Evolutionary conservation across 2,888 invertebrate species (phyloP).

Genomic region (Lasioglossum lativentre): DNA sequence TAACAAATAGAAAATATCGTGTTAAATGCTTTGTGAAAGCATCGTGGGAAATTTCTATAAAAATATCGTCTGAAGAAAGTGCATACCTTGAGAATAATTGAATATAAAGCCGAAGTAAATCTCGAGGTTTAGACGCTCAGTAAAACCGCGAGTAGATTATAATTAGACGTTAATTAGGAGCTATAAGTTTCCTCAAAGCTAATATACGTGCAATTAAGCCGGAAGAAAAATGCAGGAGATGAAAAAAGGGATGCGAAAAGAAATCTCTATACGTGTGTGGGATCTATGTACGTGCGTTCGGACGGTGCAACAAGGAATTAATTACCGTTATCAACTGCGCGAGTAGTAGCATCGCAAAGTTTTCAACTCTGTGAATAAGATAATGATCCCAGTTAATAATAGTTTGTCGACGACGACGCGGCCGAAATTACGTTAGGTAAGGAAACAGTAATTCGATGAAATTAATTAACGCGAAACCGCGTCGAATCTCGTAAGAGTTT

Average conservation of each 20-base stretch:
- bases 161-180: conserved; percentile 1
- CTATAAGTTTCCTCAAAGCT: neutral
- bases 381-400: neutral
- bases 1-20: neutral
- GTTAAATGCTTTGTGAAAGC: neutral
- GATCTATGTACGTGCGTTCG: neutral
- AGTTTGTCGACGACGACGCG: neutral
- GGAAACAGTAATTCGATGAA: neutral
- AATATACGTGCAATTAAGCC: neutral
- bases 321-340: neutral
- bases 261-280: neutral
- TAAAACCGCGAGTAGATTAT: neutral
- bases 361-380: neutral
- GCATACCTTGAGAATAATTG: neutral
- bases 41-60: neutral
- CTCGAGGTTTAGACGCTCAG: neutral
- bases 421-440: neutral
- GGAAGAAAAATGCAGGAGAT: neutral
- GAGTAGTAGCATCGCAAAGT: neutral
- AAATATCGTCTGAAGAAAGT: neutral
- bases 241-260: neutral
- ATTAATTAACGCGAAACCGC: neutral
- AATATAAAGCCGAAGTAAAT: neutral
- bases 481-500: neutral
- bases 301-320: neutral